phyloP scores from a whole-genome alignment of 2,888 invertebrate species.

The Automeris io region DNA sequence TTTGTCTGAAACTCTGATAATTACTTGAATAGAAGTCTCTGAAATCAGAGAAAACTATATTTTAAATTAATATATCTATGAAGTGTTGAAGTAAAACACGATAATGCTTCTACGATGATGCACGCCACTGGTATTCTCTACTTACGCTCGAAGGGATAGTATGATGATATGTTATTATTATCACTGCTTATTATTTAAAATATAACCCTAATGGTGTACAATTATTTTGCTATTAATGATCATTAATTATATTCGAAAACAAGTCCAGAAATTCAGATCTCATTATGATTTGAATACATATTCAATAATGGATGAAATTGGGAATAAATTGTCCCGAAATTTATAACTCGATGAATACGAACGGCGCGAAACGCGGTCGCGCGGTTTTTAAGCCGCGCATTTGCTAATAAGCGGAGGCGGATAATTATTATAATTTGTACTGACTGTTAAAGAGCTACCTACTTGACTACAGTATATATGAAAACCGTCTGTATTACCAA shows the following conservation, averaged over 20 bases:
- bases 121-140: too few species aligned
- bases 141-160: not conserved
- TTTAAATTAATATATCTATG: too few species aligned
- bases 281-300: slow-evolving; percentile 13
- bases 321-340: slow-evolving; percentile 35
- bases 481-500: too few species aligned
- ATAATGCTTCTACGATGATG: too few species aligned
- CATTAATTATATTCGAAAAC: not conserved
- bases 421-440: slow-evolving; percentile 9
- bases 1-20: too few species aligned
- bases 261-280: slow-evolving; percentile 3
- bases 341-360: slow-evolving; percentile 35
- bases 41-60: too few species aligned
- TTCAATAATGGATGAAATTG: slow-evolving; percentile 22
- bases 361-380: slow-evolving; percentile 36
- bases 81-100: too few species aligned
- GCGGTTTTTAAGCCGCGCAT: slow-evolving; percentile 19
- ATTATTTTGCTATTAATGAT: not conserved
- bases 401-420: slow-evolving; percentile 1
- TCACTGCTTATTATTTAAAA: not conserved
- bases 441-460: too few species aligned
- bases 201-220: too few species aligned
- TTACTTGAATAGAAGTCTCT: too few species aligned
- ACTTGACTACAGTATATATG: too few species aligned
- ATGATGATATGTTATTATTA: not conserved